Evolutionary conservation across 2,888 invertebrate genomes (phyloP), one percentile per base, ranked within the genome.

Genomic region (Trachelus stipa): DNA sequence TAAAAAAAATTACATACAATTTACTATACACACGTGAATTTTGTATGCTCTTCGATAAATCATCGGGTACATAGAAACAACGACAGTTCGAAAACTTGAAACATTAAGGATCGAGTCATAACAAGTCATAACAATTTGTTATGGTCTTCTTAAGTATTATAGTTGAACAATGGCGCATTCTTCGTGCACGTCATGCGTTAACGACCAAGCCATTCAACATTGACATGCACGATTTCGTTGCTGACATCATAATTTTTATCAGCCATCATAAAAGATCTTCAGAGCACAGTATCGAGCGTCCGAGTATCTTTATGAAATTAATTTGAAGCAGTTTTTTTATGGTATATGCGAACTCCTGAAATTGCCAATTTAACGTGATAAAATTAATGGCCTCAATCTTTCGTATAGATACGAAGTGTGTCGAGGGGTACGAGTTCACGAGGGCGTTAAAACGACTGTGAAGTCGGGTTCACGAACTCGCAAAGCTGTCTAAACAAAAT

Each of bases 401-500:
- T 56, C 23, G 56, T 9, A 56, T 56, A 56, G 56, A 23, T 56
- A 56, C 9, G 23, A 23, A 56, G 56, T 56, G 56, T 0, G 1
- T 56, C 23, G 56, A 23, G 56, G 56, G 56, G 9, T 56, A 23
- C 1, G 56, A 23, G 23, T 6, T 56, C 23, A 9, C 56, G 23
- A 56, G 56, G 56, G 56, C 56, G 56, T 56, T 56, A 56, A 56
- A 56, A 56, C 56, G 23, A 15, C 56, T 23, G 56, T 56, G 56
- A 56, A 56, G 23, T 23, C 9, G 56, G 56, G 56, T 56, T 56
- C 56, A 56, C 56, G 56, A 56, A 56, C 56, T 23, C 9, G 23
- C 69, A 35, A 74, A 74, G 35, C 69, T 75, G 79, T 79, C 81
- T 81, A 81, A 81, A 81, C 79, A 73, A 81, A 81, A 81, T 81